phyloP scores from a whole-genome alignment of 2,113 vertebrate genomes.

The Okapia johnstoni region DNA sequence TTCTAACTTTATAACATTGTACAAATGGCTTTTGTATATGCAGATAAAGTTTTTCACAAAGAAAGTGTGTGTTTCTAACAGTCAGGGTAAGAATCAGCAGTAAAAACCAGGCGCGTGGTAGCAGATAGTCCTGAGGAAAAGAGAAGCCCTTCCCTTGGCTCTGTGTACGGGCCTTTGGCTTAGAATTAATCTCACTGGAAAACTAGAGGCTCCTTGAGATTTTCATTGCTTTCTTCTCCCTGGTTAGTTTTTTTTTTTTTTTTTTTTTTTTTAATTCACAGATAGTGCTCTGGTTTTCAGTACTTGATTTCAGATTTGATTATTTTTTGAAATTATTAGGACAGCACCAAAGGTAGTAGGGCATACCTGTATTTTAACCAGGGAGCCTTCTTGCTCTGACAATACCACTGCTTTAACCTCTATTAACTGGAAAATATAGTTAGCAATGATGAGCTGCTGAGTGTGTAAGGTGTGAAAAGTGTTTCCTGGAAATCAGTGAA shows the following conservation, averaged over 20 bases:
- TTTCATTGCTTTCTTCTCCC: not conserved
- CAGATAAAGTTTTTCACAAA: not conserved
- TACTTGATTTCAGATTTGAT: not conserved
- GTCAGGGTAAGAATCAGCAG: not conserved
- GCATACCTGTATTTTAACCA: not conserved
- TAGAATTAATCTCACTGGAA: not conserved
- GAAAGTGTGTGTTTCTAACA: not conserved
- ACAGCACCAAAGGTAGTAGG: not conserved
- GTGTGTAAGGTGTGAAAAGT: not conserved
- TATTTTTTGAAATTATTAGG: not conserved
- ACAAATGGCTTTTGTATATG: not conserved
- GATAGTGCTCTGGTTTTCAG: not conserved
- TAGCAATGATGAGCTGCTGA: not conserved
- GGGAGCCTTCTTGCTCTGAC: not conserved
- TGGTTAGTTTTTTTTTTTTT: not conserved
- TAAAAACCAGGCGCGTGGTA: not conserved
- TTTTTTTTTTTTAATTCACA: not conserved
- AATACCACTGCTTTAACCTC: not conserved
- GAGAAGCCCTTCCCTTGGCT: not conserved
- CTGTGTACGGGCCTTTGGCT: not conserved
- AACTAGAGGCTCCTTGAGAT: not conserved
- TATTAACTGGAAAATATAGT: not conserved
- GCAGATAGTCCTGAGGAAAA: not conserved
- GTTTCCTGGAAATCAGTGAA: not conserved
- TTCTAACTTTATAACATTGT: not conserved